Conservation (phyloP, 2,888 invertebrate genomes). For the Oscheius sp. region DNA sequence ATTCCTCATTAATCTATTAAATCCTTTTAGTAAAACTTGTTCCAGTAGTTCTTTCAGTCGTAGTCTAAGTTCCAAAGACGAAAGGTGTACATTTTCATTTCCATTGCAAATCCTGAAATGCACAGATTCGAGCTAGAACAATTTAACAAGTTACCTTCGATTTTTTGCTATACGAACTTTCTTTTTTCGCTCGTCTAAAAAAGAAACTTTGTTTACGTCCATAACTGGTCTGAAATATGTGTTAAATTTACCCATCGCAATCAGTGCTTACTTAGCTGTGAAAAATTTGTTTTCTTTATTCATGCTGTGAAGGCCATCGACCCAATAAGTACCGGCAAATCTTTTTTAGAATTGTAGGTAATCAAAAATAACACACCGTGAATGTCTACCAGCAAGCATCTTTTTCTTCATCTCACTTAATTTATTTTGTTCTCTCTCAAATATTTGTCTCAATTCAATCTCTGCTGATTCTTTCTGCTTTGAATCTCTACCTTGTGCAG, state of each 20-base stretch:
- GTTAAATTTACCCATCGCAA: neutral
- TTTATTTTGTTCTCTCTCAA: constrained; percentile 45
- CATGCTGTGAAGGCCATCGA: constrained; percentile 92
- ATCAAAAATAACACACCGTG: constrained; percentile 70
- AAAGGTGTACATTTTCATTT: constrained; percentile 81
- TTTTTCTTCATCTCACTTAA: constrained; percentile 29
- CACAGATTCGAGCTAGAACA: neutral
- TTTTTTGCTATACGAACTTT: constrained; percentile 64
- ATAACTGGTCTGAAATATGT: constrained; percentile 44
- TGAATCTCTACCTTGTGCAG: constrained; percentile 36
- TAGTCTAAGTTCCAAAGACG: constrained; percentile 88
- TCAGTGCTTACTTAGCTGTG: neutral
- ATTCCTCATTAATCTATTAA: constrained; percentile 90
- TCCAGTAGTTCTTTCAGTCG: constrained; percentile 93
- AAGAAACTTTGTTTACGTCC: constrained; percentile 49
- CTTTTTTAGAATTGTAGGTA: too few relatives aligned
- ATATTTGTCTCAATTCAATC: constrained; percentile 45
- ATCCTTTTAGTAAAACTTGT: constrained; percentile 90
- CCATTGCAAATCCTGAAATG: constrained; percentile 75
- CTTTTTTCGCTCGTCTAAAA: constrained; percentile 69
- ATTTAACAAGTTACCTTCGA: constrained; percentile 28
- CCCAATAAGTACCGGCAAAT: constrained; percentile 91
- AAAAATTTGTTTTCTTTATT: constrained; percentile 79
- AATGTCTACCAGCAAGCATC: constrained; percentile 32
- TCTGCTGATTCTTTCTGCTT: constrained; percentile 55